Evolutionary conservation across 2,888 invertebrate genomes (phyloP).

Genomic region (Andrena hattorfiana): DNA sequence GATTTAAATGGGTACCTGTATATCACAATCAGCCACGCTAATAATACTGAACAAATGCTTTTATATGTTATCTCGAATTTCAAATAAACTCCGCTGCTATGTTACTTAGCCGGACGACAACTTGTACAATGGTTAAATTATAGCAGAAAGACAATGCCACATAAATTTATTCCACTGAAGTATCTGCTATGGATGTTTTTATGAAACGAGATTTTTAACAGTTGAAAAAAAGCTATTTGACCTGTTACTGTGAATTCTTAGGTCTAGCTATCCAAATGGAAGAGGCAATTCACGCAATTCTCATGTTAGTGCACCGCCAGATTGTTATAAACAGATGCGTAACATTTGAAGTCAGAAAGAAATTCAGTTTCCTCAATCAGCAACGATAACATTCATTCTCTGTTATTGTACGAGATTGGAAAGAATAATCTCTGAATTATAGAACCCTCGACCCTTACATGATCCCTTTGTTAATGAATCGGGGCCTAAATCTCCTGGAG

Average conservation of each 20-base stretch:
- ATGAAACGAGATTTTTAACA: no score
- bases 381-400: background rate
- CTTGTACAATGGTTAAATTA: background rate
- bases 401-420: background rate
- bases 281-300: no score
- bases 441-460: background rate
- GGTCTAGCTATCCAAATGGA: no score
- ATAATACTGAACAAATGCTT: background rate
- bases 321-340: background rate
- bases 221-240: background rate
- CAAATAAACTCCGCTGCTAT: background rate
- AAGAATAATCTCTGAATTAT: background rate
- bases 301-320: background rate
- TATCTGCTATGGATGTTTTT: no score
- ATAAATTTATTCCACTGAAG: no score
- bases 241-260: background rate
- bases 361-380: background rate
- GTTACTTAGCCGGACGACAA: no score
- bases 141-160: no score
- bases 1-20: background rate
- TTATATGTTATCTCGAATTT: background rate
- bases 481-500: background rate
- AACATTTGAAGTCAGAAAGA: background rate
- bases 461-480: slow-evolving; percentile 19
- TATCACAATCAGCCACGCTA: background rate